A percentile compares a stretch with the other conserved stretches of the same genome.
phyloP scores from a whole-genome alignment of 92 coral and sea anemone genomes.

The Parazoanthus atlanticus region DNA sequence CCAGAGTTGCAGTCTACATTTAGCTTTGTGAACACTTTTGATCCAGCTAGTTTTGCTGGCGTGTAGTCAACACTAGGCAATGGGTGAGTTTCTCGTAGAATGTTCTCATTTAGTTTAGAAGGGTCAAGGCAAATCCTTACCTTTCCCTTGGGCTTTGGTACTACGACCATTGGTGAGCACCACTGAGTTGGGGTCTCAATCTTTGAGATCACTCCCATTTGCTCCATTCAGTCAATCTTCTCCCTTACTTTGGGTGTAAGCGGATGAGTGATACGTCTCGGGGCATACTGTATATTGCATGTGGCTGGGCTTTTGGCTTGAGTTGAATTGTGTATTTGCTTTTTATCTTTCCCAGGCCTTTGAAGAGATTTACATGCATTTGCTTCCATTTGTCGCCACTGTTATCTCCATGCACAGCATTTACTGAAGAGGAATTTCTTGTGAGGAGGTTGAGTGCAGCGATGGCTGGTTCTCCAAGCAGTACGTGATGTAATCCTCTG shows the following conservation, averaged over 20 bases:
- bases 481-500: slow-evolving; percentile 32
- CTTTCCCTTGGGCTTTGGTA: slow-evolving; percentile 23
- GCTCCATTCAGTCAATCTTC: slow-evolving; percentile 17
- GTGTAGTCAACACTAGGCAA: slow-evolving; percentile 27
- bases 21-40: slow-evolving; percentile 27
- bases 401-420: slow-evolving; percentile 9
- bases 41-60: slow-evolving; percentile 17
- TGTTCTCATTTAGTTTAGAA: slow-evolving; percentile 30
- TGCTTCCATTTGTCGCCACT: slow-evolving; percentile 1
- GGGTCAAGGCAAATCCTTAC: slow-evolving; percentile 34
- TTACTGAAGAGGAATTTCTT: background rate
- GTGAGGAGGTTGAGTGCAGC: slow-evolving; percentile 3
- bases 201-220: slow-evolving; percentile 37
- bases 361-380: slow-evolving; percentile 17
- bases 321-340: slow-evolving; percentile 24
- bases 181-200: slow-evolving; percentile 16
- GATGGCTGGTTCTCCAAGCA: slow-evolving; percentile 24
- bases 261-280: slow-evolving; percentile 26
- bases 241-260: background rate
- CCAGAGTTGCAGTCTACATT: slow-evolving; percentile 30
- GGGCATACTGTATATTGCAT: slow-evolving; percentile 4
- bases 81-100: slow-evolving; percentile 18
- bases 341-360: slow-evolving; percentile 27
- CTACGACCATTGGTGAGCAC: slow-evolving; percentile 35
- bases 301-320: slow-evolving; percentile 13